Conservation (phyloP, 2,888 invertebrate genomes). For the Calameuta idolon region DNA sequence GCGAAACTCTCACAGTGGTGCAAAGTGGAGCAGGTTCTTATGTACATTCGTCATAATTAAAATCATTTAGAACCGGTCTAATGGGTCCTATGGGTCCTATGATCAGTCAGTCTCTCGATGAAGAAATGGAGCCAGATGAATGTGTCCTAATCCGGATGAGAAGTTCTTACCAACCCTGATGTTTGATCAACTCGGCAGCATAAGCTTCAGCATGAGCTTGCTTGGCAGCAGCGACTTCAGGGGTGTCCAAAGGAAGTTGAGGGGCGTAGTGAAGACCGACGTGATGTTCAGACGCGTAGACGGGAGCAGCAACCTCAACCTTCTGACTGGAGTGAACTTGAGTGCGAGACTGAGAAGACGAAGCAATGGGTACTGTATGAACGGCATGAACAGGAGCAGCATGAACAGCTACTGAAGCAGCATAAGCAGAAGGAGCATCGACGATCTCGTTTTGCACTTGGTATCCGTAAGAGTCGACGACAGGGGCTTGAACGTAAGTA, state of each 20-base stretch:
- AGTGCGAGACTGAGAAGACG: slow-evolving; percentile 44
- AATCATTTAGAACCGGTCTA: neutral
- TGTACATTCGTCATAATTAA: neutral
- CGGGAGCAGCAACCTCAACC: slow-evolving; percentile 4
- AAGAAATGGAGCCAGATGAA: neutral
- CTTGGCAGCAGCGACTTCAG: slow-evolving; percentile 23
- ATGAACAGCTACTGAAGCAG: slow-evolving; percentile 33
- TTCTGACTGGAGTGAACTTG: slow-evolving; percentile 15
- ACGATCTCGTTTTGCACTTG: slow-evolving; percentile 13
- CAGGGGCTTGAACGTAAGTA: slow-evolving; percentile 9
- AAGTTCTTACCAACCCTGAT: slow-evolving; percentile 19
- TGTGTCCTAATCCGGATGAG: neutral
- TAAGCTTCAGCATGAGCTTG: slow-evolving; percentile 21
- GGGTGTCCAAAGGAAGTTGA: slow-evolving; percentile 9
- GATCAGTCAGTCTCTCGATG: slow-evolving; percentile 7
- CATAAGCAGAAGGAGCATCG: slow-evolving; percentile 5
- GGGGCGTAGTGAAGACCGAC: slow-evolving; percentile 9
- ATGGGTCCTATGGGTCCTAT: neutral
- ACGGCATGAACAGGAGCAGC: slow-evolving; percentile 29
- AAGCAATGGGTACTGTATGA: slow-evolving; percentile 54
- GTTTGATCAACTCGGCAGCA: slow-evolving; percentile 18
- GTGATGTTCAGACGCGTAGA: slow-evolving; percentile 7
- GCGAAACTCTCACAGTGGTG: slow-evolving; percentile 16
- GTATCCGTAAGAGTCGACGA: slow-evolving; percentile 15
- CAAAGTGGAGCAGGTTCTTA: neutral